Percentiles rank a stretch among this genome's conserved stretches.
Conservation (phyloP, 1,140 invertebrate genomes). For the Drosophila tsacasi region DNA sequence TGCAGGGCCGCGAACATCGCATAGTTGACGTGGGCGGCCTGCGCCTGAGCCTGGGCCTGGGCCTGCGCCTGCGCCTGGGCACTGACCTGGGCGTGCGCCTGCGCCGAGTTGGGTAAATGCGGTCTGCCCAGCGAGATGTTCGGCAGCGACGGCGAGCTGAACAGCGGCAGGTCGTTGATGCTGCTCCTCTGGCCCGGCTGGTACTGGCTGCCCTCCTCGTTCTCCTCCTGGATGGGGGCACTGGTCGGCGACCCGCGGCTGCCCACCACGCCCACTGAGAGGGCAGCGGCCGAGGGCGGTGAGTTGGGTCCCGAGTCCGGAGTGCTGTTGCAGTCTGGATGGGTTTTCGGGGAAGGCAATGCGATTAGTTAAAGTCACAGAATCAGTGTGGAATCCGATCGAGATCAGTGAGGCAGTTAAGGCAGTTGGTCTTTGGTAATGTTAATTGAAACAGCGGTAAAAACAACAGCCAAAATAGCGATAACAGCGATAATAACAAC, state of each 20-base stretch:
- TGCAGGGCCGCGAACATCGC: slow-evolving; percentile 72
- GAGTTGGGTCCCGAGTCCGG: slow-evolving; percentile 94
- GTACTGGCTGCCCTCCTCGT: slow-evolving; percentile 85
- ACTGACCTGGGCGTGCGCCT: slow-evolving; percentile 77
- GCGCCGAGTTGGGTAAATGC: slow-evolving; percentile 86
- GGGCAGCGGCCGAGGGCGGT: slow-evolving; percentile 89
- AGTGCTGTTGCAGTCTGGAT: slow-evolving; percentile 87
- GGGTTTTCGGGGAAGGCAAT: too few relatives aligned
- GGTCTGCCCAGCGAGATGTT: slow-evolving; percentile 97
- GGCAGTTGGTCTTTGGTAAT: slow-evolving; percentile 8
- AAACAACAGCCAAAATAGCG: slow-evolving; percentile 24
- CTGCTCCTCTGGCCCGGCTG: slow-evolving; percentile 84
- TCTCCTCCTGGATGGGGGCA: slow-evolving; percentile 91
- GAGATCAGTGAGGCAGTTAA: neutral
- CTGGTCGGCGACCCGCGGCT: slow-evolving; percentile 87
- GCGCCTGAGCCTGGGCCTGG: slow-evolving; percentile 74
- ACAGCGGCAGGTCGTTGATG: slow-evolving; percentile 89
- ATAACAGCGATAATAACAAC: slow-evolving; percentile 23
- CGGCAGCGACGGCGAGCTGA: slow-evolving; percentile 97
- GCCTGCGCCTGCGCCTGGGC: slow-evolving; percentile 40
- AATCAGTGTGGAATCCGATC: too few relatives aligned
- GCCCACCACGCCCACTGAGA: slow-evolving; percentile 85
- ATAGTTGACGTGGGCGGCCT: slow-evolving; percentile 59
- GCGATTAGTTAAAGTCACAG: neutral
- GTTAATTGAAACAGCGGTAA: slow-evolving; percentile 31